Evolutionary conservation across 2,797 vertebrate genomes (phyloP), one percentile per base, ranked within the genome.

Genomic region (Pangasius krempfi): DNA sequence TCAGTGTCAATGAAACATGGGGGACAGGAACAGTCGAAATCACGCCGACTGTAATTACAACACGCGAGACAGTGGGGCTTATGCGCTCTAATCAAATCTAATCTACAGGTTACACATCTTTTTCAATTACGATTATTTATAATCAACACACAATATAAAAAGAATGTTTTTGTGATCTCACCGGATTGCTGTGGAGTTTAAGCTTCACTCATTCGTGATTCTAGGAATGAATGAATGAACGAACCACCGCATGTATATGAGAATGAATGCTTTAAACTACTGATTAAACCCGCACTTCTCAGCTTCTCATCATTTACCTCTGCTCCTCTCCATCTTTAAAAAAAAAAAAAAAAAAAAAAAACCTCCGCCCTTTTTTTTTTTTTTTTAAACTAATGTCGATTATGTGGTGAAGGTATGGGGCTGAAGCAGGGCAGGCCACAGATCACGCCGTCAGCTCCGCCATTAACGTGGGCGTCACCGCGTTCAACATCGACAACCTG

Each of bases 401-500:
- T 87, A 91, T 92, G 85, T 90, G 86, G 92, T 92, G 86, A 96
- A 99, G 99, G 96, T 99, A 99, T 0, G 99, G 99, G 37, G 94
- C 97, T 0, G 97, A 96, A 16, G 98, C 97, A 0, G 99, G 98
- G 88, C 96, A 97, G 79, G 99, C 98, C 89, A 99, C 99, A 0
- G 97, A 99, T 87, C 90, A 97, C 0, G 99, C 98, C 0, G 91
- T 99, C 93, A 97, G 97, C 94, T 99, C 99, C 66, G 99, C 98
- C 90, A 97, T 99, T 92, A 99, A 99, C 60, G 95, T 99, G 75
- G 98, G 99, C 2, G 64, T 98, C 91, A 96, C 98, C 44, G 98
- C 98, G 82, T 97, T 98, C 95, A 99, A 99, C 91, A 97, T 99
- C 47, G 97, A 99, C 92, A 96, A 98, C 95, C 95, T 99, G 79